Evolutionary conservation across 2,888 invertebrate species (phyloP).

Genomic region (Fissipunctia ypsillon): DNA sequence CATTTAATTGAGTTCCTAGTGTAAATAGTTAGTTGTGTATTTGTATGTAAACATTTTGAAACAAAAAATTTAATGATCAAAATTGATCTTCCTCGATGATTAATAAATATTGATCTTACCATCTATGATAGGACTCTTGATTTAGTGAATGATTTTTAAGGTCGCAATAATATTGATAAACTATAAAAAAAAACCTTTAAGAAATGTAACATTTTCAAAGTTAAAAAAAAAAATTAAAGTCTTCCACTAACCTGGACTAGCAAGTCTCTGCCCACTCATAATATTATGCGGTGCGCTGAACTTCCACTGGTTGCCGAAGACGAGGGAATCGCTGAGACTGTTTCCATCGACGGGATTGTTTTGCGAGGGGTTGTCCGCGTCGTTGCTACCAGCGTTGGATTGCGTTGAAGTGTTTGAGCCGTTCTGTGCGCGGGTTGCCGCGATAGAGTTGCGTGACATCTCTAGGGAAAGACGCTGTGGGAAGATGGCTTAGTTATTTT

Average conservation of each 20-base stretch:
- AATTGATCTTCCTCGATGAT: too few species aligned
- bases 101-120: neutral
- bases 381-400: constrained; percentile 62
- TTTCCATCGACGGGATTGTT: constrained; percentile 86
- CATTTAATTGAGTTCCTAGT: too few species aligned
- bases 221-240: neutral
- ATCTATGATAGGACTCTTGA: neutral
- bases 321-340: constrained; percentile 75
- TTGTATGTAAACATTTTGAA: too few species aligned
- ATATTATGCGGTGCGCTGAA: constrained; percentile 75
- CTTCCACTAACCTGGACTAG: constrained; percentile 75
- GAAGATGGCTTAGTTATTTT: constrained; percentile 4
- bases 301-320: constrained; percentile 82
- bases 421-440: constrained; percentile 85
- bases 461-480: constrained; percentile 92
- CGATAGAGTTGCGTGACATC: constrained; percentile 92
- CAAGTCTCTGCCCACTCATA: constrained; percentile 74
- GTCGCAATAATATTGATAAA: neutral
- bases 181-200: too few species aligned
- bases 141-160: neutral
- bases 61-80: too few species aligned
- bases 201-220: neutral
- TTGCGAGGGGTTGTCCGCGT: constrained; percentile 80
- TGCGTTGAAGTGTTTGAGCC: constrained; percentile 64
- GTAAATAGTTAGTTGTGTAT: too few species aligned